phyloP scores from a whole-genome alignment of 2,888 invertebrate species.

The Oxytorus armatus region DNA sequence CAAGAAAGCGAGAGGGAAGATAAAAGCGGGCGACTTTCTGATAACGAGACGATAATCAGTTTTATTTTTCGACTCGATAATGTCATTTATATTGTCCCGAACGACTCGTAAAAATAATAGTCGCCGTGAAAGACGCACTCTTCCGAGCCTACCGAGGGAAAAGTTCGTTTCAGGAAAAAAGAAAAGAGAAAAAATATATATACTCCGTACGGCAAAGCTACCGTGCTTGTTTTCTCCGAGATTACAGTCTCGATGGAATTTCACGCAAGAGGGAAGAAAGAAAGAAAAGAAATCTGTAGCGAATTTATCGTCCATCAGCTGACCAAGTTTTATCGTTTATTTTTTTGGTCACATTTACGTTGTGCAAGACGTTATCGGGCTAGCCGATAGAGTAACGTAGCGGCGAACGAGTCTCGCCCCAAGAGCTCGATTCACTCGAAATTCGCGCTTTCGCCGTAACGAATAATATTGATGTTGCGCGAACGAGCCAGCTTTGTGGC shows the following conservation, averaged over 20 bases:
- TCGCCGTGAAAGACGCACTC: conserved; percentile 24
- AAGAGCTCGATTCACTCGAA: conserved; percentile 37
- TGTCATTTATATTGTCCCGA: background rate
- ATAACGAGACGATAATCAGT: background rate
- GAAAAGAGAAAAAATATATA: conserved; percentile 23
- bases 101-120: conserved; percentile 15
- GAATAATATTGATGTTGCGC: conserved; percentile 45
- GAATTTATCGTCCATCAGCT: conserved; percentile 35
- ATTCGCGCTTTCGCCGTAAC: conserved; percentile 21
- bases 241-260: conserved; percentile 11
- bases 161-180: conserved; percentile 2
- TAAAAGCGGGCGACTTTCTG: background rate
- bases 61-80: too few relatives aligned
- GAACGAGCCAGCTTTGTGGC: conserved; percentile 24
- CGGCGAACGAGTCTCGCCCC: background rate
- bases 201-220: too few relatives aligned
- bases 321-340: conserved; percentile 16
- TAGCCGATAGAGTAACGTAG: background rate
- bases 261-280: background rate
- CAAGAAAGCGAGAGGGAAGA: background rate
- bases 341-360: conserved; percentile 3
- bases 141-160: background rate
- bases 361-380: conserved; percentile 20
- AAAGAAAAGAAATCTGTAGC: conserved; percentile 19
- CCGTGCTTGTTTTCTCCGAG: background rate